phyloP scores from a whole-genome alignment of 2,888 invertebrate species.

The Thera obeliscata region DNA sequence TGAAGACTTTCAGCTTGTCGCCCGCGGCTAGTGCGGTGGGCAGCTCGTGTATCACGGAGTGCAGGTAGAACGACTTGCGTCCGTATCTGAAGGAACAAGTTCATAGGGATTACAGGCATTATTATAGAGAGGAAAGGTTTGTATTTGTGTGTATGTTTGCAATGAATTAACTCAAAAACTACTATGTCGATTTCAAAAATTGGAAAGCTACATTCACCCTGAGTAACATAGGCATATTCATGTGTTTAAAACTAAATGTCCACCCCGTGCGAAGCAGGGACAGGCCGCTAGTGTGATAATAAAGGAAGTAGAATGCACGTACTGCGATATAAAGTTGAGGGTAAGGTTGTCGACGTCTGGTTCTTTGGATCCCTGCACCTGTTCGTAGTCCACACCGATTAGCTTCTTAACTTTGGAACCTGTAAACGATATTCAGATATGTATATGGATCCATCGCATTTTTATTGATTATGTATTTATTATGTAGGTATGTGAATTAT shows the following conservation, averaged over 20 bases:
- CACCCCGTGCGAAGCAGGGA: no score
- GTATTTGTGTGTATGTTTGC: no score
- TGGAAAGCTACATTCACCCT: no score
- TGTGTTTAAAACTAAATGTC: no score
- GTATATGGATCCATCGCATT: no score
- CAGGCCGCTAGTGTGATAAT: neutral
- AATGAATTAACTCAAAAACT: no score
- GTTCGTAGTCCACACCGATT: constrained; percentile 36
- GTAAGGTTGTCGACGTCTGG: constrained; percentile 42
- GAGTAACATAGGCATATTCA: no score
- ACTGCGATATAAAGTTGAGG: constrained; percentile 41
- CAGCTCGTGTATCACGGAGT: constrained; percentile 16
- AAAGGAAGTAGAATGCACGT: neutral
- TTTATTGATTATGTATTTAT: no score
- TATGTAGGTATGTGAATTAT: no score
- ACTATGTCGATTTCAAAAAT: no score
- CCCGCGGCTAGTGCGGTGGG: constrained; percentile 12
- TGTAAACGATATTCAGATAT: constrained; percentile 14
- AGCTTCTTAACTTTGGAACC: constrained; percentile 41
- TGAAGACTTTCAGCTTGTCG: constrained; percentile 40
- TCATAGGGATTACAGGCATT: no score
- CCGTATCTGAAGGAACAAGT: neutral
- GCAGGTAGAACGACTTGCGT: constrained; percentile 1
- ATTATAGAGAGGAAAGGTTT: no score
- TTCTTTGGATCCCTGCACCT: constrained; percentile 23